Evolutionary conservation across 2,113 vertebrate genomes (phyloP), one percentile per base, ranked within the genome.

Genomic region (Tauraco erythrolophus): DNA sequence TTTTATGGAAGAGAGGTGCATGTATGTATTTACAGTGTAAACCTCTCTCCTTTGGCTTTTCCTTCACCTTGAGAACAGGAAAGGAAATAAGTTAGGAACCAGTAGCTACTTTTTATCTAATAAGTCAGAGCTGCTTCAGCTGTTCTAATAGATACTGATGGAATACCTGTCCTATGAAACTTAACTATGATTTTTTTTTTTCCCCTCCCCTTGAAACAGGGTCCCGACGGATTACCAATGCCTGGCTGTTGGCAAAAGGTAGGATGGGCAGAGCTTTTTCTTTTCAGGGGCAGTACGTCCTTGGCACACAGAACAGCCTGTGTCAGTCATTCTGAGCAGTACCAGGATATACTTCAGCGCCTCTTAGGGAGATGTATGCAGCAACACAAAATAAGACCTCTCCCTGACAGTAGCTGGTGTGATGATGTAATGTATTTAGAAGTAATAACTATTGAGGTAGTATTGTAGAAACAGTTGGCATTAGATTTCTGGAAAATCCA

Each of bases 181-280:
- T 74, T 79, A 98, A 74, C 53, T 93, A 50, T 89, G 15, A 4
- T 25, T 1, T 69, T 81, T 39, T 70, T 24, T 35, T 39, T 14
- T 9, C 16, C 28, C 30, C 9, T 45, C 18, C 35, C 33, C 35
- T 95, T 94, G 68, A 95, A 98, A 98, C 98, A 99, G 99, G 99
- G 99, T 80, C 99, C 99, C 0, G 99, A 99, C 98, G 99, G 99
- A 97, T 98, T 99, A 98, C 99, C 99, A 65, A 99, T 99, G 99
- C 99, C 99, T 96, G 99, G 99, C 33, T 99, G 99, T 95, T 99
- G 99, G 99, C 99, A 99, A 98, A 99, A 99, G 99, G 99, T 99
- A 98, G 98, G 98, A 77, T 51, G 51, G 75, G 22, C 14, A 19
- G 33, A 92, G 51, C 60, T 70, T 84, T 87, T 81, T 60, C 70